Evolutionary conservation across 2,113 vertebrate species (phyloP), one percentile per base, ranked within the genome.

Genomic region (Erythrolamprus reginae): DNA sequence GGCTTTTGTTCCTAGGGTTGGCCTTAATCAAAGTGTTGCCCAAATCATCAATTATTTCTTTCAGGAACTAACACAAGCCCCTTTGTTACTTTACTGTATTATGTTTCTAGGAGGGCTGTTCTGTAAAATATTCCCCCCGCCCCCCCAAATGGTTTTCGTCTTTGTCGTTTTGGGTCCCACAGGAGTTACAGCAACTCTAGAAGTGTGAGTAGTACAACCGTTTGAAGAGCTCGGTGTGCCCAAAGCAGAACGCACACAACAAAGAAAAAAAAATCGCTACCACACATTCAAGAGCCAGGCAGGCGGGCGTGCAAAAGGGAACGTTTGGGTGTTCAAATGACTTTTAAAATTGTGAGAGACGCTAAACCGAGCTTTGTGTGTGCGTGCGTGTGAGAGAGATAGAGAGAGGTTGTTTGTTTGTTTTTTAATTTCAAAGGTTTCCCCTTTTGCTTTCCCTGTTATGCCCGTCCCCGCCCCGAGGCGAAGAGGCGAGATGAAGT

Each of bases 401-500:
- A n/a, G n/a, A n/a, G n/a, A n/a, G n/a, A n/a, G n/a, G n/a, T n/a
- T n/a, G n/a, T n/a, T n/a, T n/a, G n/a, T n/a, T n/a, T n/a, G n/a
- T n/a, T n/a, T n/a, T n/a, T n/a, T n/a, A n/a, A n/a, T n/a, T 61
- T 87, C 26, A 87, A 8, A 24, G 15, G 28, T 33, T 26, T 61
- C 1, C 10, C 24, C 4, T 15, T 50, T 33, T 13, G 17, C 33
- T 77, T 21, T 77, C 65, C 38, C 21, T 0, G 7, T 77, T 77
- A 42, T 21, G 8, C 17, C 33, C 70, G 17, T 21, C 70, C 3
- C 17, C 33, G 6, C 17, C 33, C 58, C 28, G 28, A 85, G 5
- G 10, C 3, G 4, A 28, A 7, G 23, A 9, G 0, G 86, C 0
- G 7, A 87, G 83, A 26, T 19, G 6, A 50, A 10, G 0, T 0